Conservation (phyloP, 2,113 vertebrate species). For the Aptenodytes patagonicus region DNA sequence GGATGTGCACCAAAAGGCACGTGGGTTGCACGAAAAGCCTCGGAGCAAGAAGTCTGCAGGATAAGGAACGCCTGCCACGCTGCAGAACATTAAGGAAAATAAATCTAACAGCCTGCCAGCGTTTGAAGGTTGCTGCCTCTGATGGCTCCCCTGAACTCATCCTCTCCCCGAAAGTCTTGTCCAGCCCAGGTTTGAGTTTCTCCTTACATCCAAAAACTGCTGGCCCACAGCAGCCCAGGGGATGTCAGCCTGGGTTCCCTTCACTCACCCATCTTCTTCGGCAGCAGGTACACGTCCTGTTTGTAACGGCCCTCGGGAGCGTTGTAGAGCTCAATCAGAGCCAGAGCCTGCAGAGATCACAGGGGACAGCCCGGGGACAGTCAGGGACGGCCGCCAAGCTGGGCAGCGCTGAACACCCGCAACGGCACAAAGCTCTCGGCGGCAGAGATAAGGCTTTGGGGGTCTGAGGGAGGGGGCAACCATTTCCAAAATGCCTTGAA, state of each 20-base stretch:
- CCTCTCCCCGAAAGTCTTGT: background rate
- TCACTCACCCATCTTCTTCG: constrained; percentile 95
- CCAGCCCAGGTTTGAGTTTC: background rate
- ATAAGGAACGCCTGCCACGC: rapidly evolving
- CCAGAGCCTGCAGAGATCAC: constrained; percentile 82
- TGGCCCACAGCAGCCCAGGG: background rate
- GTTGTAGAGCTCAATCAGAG: constrained; percentile 95
- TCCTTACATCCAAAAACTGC: background rate
- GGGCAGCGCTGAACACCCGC: background rate
- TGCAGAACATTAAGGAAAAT: background rate
- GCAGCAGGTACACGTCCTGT: constrained; percentile 96
- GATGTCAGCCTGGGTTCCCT: background rate
- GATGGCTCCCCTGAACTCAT: background rate
- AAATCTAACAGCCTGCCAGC: rapidly evolving
- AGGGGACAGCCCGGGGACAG: background rate
- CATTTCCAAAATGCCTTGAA: background rate
- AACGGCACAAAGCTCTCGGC: background rate
- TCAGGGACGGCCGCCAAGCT: background rate
- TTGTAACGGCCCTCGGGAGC: constrained; percentile 96
- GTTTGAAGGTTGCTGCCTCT: background rate
- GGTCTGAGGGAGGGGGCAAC: background rate
- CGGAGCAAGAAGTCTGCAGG: background rate
- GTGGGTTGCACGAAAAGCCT: background rate
- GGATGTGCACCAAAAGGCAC: background rate
- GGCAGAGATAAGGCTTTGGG: background rate